Base-by-base conservation (phyloP, 2,888 invertebrate genomes). In the Camptogramma bilineatum region DNA sequence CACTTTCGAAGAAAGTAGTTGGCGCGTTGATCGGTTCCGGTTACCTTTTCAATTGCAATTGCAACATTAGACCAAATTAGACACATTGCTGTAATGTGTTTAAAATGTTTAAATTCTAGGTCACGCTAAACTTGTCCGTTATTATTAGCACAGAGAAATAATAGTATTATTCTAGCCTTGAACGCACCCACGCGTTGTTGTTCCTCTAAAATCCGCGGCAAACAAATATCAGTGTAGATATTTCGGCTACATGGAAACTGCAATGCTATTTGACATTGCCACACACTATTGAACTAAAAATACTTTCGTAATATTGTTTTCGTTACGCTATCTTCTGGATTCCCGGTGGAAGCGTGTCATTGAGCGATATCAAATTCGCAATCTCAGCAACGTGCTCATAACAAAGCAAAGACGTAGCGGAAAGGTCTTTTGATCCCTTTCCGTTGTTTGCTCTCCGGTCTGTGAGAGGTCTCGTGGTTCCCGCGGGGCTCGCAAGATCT, bases 361-460 rank as follows among this genome's bases (percentile, higher is more conserved):
- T 19, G 16, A 56, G 10, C 34, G 13, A 24, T 16, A 62, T 55
- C 53, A 51, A 61, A 62, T 52, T 61, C 46, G 60, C 65, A 61
- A 64, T 69, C 64, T 66, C 62, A 59, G 56, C 57, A 64, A 63
- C 57, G 59, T 54, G 61, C 69, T 65, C 70, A 66, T 70, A 68
- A 67, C 66, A 56, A 55, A 21, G 53, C 65, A n/a, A 62, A 73
- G 61, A 64, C 68, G 59, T 68, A 71, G 62, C 52, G 60, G 65
- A 76, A 81, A 72, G 34, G 64, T 59, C 64, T 66, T 66, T 72
- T 76, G 78, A 77, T 70, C 79, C 62, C 64, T 64, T 60, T 56
- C 51, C 62, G 74, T 74, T 78, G 74, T 82, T 79, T 76, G 72
- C 68, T 73, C 73, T 76, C 71, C 71, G 66, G 70, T 75, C 67